Base-by-base conservation (phyloP, 2,797 vertebrate genomes). In the Catostomus latipinnis region DNA sequence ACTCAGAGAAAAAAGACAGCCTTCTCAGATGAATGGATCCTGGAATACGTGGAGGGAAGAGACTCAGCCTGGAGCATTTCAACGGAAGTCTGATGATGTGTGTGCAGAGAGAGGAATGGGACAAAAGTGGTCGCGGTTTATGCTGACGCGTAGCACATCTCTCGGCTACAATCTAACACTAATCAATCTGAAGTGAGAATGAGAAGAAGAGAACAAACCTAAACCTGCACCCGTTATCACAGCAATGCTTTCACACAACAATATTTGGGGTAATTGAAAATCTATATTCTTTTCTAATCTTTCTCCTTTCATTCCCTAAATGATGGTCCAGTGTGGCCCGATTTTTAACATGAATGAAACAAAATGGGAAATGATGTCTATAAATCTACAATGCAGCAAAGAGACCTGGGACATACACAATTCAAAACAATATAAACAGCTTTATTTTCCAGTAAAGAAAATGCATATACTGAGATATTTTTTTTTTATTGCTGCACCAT, bases 101-200 rank as follows among this genome's bases (percentile, higher is more conserved):
- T 91, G 90, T 89, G 90, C 89, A 89, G 88, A 87, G 88, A 90
- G 81, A 68, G 89, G 92, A 93, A 90, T 87, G 87, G 87, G 90
- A 93, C 89, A 86, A 90, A 93, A 92, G 92, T 90, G 92, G 87
- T 91, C 84, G 87, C 85, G 88, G 87, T 93, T 94, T 94, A 93
- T 95, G 94, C 94, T 95, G 94, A 95, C 93, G 92, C 93, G 91
- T 88, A 87, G 90, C 91, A 92, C 91, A 94, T 93, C 94, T 90
- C 92, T 94, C 94, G 85, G 86, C 87, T 81, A 84, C 93, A 94
- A 94, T 95, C 92, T 91, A 90, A 82, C 80, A 86, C 92, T 94
- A 94, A 95, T 95, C 94, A 94, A 95, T 95, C 94, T 94, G 90
- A 94, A 92, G 88, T 91, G 89, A 87, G 87, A 89, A 90, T 90